Conservation (phyloP, 2,113 vertebrate genomes). For the Trochalopteron elliotii region DNA sequence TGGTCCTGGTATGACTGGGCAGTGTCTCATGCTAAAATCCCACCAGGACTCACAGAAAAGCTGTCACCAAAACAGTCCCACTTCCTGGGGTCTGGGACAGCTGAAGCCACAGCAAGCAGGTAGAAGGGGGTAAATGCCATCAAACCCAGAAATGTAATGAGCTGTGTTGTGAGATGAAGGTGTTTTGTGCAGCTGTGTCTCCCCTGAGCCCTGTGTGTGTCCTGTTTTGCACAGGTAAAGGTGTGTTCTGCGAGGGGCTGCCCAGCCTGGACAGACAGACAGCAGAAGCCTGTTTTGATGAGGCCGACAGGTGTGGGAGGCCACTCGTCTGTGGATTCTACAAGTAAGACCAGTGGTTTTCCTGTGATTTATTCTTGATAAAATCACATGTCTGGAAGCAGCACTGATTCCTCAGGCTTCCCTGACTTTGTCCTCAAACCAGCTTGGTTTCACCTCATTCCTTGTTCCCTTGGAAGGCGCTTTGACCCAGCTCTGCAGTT, state of each 20-base stretch:
- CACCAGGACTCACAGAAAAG: neutral
- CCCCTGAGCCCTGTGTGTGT: neutral
- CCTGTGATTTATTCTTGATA: neutral
- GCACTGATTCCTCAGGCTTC: neutral
- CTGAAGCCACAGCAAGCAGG: neutral
- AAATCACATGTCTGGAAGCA: neutral
- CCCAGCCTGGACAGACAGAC: neutral
- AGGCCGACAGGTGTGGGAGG: neutral
- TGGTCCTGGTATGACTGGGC: neutral
- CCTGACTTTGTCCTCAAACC: neutral
- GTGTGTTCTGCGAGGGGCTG: neutral
- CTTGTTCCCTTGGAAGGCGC: neutral
- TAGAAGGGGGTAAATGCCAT: neutral
- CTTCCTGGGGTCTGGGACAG: neutral
- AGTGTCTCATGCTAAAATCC: neutral
- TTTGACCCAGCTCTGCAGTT: neutral
- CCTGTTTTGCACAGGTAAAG: neutral
- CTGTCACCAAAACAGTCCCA: neutral
- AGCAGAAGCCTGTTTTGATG: neutral
- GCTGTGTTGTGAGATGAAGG: neutral
- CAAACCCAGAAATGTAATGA: fast-evolving
- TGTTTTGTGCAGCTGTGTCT: neutral
- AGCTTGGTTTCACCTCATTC: neutral
- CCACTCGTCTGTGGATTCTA: neutral
- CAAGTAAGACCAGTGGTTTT: neutral